phyloP scores from a whole-genome alignment of 2,888 invertebrate genomes.

The Galerucella calmariensis region DNA sequence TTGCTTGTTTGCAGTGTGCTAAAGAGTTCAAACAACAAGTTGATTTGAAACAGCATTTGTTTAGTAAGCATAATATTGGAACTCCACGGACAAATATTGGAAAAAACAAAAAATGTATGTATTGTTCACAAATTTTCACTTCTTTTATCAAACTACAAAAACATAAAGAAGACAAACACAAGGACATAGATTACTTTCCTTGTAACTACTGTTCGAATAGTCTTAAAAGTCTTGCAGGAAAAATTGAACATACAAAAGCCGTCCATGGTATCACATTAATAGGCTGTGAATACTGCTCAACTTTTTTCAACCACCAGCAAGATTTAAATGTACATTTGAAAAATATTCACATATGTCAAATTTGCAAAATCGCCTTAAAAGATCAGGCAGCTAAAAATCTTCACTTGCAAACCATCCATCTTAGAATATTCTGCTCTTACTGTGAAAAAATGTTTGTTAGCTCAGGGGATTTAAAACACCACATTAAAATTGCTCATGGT shows the following conservation, averaged over 20 bases:
- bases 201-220: neutral
- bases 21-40: neutral
- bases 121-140: neutral
- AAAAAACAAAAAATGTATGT: neutral
- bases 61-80: neutral
- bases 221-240: neutral
- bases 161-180: constrained; percentile 2
- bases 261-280: neutral
- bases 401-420: neutral
- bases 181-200: neutral
- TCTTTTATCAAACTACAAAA: neutral
- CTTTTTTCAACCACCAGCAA: neutral
- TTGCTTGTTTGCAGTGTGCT: neutral
- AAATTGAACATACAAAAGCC: neutral
- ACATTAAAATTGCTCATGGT: neutral
- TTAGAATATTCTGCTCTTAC: neutral
- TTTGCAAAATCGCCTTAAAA: neutral
- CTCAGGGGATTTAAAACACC: neutral
- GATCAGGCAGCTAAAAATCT: constrained; percentile 1
- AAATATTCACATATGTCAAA: neutral
- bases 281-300: neutral
- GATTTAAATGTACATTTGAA: neutral
- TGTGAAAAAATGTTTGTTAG: neutral
- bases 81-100: neutral
- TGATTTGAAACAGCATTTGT: constrained; percentile 9